Conservation (phyloP, 2,888 invertebrate genomes). For the Chrysopilus asiliformis region DNA sequence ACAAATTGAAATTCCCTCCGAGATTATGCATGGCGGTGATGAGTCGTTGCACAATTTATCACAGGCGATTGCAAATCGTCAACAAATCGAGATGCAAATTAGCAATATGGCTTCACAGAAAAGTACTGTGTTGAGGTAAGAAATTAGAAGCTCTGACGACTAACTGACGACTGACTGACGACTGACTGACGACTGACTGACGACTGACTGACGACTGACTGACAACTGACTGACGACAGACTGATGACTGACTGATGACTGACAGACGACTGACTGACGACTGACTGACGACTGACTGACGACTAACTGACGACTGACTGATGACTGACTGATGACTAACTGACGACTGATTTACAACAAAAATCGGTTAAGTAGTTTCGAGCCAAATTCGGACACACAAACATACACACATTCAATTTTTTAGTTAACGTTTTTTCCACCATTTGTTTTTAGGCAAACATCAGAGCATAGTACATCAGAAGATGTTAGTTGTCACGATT, state of each 20-base stretch:
- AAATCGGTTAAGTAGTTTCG: not conserved
- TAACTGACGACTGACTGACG: too few relatives aligned
- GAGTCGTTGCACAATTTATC: conserved; percentile 67
- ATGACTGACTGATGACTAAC: too few relatives aligned
- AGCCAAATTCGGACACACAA: too few relatives aligned
- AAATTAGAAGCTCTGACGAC: conserved; percentile 1
- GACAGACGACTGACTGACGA: too few relatives aligned
- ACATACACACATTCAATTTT: too few relatives aligned
- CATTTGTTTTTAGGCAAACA: conserved; percentile 12
- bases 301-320: too few relatives aligned
- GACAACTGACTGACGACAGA: too few relatives aligned
- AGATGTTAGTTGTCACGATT: conserved; percentile 36
- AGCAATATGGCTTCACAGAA: conserved; percentile 30
- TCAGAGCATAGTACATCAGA: conserved; percentile 29
- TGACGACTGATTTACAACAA: conserved; percentile 5
- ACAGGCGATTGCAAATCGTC: conserved; percentile 60
- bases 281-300: too few relatives aligned
- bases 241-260: too few relatives aligned
- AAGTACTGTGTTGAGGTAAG: conserved; percentile 35
- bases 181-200: too few relatives aligned
- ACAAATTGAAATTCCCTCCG: conserved; percentile 36
- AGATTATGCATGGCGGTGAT: conserved; percentile 27
- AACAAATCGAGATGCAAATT: conserved; percentile 46
- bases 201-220: too few relatives aligned
- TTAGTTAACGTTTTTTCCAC: not conserved